phyloP scores from a whole-genome alignment of 2,888 invertebrate genomes.

The Netelia fuscicornis region DNA sequence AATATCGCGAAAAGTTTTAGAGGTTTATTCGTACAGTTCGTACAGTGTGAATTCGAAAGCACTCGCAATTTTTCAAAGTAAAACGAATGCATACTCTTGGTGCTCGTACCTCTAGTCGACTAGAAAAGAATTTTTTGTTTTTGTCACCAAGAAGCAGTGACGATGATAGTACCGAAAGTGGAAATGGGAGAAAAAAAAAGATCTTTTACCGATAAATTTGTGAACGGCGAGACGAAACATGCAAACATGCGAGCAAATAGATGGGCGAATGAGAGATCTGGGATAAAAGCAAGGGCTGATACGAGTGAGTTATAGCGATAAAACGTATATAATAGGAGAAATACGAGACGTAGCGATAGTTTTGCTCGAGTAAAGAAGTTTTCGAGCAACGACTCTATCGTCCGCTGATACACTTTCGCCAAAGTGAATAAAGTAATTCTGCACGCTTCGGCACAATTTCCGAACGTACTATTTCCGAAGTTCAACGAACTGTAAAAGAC shows the following conservation, averaged over 20 bases:
- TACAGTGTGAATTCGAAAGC: too few relatives aligned
- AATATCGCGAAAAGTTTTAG: too few relatives aligned
- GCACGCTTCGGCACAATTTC: conserved; percentile 52
- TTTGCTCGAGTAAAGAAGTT: conserved; percentile 60
- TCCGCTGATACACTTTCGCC: conserved; percentile 52
- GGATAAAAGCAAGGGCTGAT: conserved; percentile 56
- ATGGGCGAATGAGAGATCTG: conserved; percentile 39
- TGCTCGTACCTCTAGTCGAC: too few relatives aligned
- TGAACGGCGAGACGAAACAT: conserved; percentile 25
- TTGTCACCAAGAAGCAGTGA: not conserved
- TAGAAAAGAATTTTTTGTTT: conserved; percentile 9
- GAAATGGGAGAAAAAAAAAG: not conserved
- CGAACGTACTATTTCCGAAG: conserved; percentile 21
- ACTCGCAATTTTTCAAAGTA: too few relatives aligned
- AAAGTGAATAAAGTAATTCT: conserved; percentile 66
- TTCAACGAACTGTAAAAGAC: not conserved
- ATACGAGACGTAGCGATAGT: conserved; percentile 49
- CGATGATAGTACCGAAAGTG: conserved; percentile 9
- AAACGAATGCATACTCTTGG: too few relatives aligned
- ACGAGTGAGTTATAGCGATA: not conserved
- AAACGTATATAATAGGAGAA: conserved; percentile 9
- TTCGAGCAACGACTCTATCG: conserved; percentile 27
- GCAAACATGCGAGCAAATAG: conserved; percentile 46
- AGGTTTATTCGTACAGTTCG: too few relatives aligned
- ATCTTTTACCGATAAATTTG: conserved; percentile 57